These are phyloP conservation scores for Tapirus indicus DNA, from an alignment of 2,797 vertebrate species.

Conservation along the genomic window DNA sequence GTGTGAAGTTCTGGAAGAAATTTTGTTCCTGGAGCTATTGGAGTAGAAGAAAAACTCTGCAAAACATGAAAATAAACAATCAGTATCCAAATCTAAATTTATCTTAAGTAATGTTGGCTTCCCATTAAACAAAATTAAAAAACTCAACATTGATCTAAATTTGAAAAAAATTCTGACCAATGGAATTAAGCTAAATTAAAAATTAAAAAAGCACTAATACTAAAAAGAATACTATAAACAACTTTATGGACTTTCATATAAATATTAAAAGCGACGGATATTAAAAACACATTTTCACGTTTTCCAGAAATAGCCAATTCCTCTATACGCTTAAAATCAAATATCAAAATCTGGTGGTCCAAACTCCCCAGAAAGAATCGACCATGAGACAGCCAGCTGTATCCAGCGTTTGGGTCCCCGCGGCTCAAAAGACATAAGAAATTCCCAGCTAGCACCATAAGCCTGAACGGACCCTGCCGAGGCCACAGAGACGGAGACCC, in stretches of 20 bases:
- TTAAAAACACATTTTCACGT: neutral
- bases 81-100: neutral
- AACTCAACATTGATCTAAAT: neutral
- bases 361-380: fast-evolving
- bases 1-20: neutral
- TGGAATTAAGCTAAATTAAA: neutral
- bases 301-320: neutral
- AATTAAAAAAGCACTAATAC: neutral
- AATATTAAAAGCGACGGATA: neutral
- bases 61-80: neutral
- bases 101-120: neutral
- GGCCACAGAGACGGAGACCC: fast-evolving
- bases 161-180: neutral
- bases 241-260: neutral
- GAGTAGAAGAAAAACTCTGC: neutral
- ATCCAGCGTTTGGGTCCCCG: fast-evolving
- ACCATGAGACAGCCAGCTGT: fast-evolving
- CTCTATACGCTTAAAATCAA: neutral
- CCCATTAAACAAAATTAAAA: neutral
- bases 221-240: neutral
- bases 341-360: neutral
- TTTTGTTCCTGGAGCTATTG: neutral
- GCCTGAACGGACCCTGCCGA: fast-evolving
- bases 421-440: fast-evolving
- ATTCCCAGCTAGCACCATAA: fast-evolving